Base-by-base conservation (phyloP, 2,797 vertebrate species). In the Chaetodon trifasciatus region DNA sequence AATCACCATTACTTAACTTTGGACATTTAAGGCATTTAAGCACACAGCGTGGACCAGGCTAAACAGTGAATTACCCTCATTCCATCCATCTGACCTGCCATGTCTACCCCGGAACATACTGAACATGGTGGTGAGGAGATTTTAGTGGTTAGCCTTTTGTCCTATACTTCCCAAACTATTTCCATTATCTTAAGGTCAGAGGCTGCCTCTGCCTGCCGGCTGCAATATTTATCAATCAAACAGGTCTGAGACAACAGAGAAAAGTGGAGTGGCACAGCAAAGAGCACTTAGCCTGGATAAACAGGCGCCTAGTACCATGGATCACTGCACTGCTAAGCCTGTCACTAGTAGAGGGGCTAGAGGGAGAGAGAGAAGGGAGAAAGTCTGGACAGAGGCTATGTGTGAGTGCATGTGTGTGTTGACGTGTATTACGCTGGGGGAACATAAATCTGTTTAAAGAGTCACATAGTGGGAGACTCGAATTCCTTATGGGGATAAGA, bases 151-250 rank as follows among this genome's bases (percentile, higher is more conserved):
- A 78, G 82, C 84, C 78, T 84, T 91, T 90, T 84, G 82, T 89
- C 81, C 83, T 79, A 70, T 81, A 85, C 83, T 92, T 92, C 85
- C 86, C 82, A 85, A 94, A 93, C 90, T 90, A 87, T 90, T 93
- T 91, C 91, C 78, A 93, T 94, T 94, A 94, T 86, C 91, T 91
- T 91, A 91, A 92, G 92, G 93, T 92, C 92, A 93, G 84, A 86
- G 87, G 85, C 88, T 74, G 83, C 56, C 70, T 83, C 66, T 87
- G 85, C 66, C 91, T 90, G 85, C 77, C 70, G 76, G 87, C 90
- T 88, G 84, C 90, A 92, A 92, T 92, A 93, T 93, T 93, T 92
- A 95, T 95, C 94, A 94, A 95, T 95, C 92, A 95, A 91, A 90
- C 84, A 82, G 89, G 85, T 84, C 86, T 74, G 81, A 94, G 91